Conservation (phyloP, 1,140 invertebrate species). For the Drosophila pectinifera region DNA sequence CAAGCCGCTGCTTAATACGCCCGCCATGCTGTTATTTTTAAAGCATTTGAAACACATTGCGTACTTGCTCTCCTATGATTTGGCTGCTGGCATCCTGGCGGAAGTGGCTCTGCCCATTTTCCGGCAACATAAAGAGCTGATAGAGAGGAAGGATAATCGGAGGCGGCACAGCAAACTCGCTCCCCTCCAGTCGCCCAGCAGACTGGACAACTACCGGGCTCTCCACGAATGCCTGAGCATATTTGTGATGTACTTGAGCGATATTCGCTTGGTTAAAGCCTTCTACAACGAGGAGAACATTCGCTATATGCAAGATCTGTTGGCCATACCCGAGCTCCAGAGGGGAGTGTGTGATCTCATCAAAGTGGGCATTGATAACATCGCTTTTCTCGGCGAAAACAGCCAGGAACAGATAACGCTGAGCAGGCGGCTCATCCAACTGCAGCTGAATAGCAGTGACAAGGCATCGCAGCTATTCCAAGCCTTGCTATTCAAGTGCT, state of each 20-base stretch:
- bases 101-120: constrained; percentile 79
- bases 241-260: constrained; percentile 78
- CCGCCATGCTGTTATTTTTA: constrained; percentile 61
- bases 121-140: constrained; percentile 59
- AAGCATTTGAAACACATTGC: constrained; percentile 80
- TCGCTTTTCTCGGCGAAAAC: constrained; percentile 79
- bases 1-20: constrained; percentile 31
- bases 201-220: constrained; percentile 62
- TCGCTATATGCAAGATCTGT: constrained; percentile 74
- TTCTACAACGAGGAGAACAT: constrained; percentile 84
- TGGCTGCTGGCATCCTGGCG: constrained; percentile 71
- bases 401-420: constrained; percentile 63
- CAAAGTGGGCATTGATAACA: constrained; percentile 82
- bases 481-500: constrained; percentile 50
- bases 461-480: constrained; percentile 67
- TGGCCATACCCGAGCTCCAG: constrained; percentile 66
- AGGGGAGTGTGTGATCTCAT: constrained; percentile 81
- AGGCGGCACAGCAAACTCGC: constrained; percentile 33
- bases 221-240: constrained; percentile 78
- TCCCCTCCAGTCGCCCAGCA: constrained; percentile 34
- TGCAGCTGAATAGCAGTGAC: constrained; percentile 78
- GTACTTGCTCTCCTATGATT: constrained; percentile 66
- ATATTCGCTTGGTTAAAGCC: constrained; percentile 77
- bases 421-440: constrained; percentile 71
- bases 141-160: constrained; percentile 2